Conservation (phyloP, 1,140 invertebrate genomes). For the Brachionus rotundiformis region DNA sequence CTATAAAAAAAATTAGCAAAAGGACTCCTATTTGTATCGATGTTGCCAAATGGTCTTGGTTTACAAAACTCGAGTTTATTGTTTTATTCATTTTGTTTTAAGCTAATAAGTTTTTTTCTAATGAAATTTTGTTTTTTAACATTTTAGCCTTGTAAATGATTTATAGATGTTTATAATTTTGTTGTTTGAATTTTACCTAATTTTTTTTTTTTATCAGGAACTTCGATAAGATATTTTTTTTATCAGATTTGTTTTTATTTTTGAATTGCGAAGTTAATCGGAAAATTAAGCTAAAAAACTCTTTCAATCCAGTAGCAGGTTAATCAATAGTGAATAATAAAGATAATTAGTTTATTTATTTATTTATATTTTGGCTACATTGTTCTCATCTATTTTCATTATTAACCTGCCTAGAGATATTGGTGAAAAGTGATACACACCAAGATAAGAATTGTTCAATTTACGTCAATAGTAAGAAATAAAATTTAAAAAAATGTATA, state of each 20-base stretch:
- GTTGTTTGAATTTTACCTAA: not conserved
- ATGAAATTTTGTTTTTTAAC: not conserved
- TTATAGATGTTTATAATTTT: not conserved
- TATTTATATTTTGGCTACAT: too few relatives aligned
- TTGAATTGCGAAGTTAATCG: not conserved
- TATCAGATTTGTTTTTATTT: not conserved
- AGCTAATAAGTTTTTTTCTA: too few relatives aligned
- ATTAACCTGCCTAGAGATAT: too few relatives aligned
- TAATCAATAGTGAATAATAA: too few relatives aligned
- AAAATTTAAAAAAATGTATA: too few relatives aligned
- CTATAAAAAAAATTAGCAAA: not conserved
- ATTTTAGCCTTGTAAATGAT: not conserved
- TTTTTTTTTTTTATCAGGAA: constrained; percentile 8
- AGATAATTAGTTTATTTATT: too few relatives aligned
- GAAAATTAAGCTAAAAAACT: not conserved
- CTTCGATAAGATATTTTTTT: constrained; percentile 8
- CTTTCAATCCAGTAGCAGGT: not conserved
- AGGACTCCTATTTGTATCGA: not conserved
- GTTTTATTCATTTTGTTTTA: not conserved
- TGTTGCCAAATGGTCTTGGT: not conserved
- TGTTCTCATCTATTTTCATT: too few relatives aligned
- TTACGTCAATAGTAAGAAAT: too few relatives aligned
- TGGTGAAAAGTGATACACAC: too few relatives aligned
- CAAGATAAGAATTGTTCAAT: too few relatives aligned
- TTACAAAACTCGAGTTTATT: not conserved